These are phyloP conservation scores for Dolichotis patagonum DNA, from an alignment of 2,113 vertebrate species.

Conservation along the genomic window DNA sequence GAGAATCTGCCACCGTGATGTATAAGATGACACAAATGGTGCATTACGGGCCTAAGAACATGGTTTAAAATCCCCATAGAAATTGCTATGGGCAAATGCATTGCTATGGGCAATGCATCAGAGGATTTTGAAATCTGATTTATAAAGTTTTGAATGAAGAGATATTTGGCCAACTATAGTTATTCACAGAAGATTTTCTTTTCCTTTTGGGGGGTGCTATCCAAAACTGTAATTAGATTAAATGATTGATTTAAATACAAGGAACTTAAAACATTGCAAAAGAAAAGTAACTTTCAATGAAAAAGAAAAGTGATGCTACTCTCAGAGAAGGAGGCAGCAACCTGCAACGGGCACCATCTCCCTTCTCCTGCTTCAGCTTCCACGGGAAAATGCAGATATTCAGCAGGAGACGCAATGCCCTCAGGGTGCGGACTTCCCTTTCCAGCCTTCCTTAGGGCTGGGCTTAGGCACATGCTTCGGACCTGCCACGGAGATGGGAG, in stretches of 20 bases:
- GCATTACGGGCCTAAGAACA: background rate
- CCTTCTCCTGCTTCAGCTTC: too few relatives aligned
- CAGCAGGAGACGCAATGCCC: background rate
- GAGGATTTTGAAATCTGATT: background rate
- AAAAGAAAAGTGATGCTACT: background rate
- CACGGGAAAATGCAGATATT: too few relatives aligned
- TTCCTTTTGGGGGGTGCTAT: too few relatives aligned
- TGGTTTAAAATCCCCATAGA: background rate
- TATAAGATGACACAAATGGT: fast-evolving
- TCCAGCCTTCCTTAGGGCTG: background rate
- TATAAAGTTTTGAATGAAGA: background rate
- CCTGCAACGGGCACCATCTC: fast-evolving
- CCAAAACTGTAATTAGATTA: background rate
- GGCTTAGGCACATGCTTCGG: background rate
- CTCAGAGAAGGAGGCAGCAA: background rate
- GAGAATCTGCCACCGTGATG: background rate
- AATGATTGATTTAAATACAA: background rate
- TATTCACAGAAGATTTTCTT: background rate
- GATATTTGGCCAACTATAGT: background rate
- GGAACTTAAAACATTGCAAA: background rate
- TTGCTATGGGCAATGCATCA: background rate
- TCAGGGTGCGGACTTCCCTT: background rate
- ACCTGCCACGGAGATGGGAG: too few relatives aligned
- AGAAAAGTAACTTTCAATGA: fast-evolving
- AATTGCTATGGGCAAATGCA: too few relatives aligned